A percentile compares a stretch with the other conserved stretches of the same genome.
These are phyloP conservation scores for Nomada flava DNA, from an alignment of 2,888 invertebrate genomes.

Conservation along the genomic window DNA sequence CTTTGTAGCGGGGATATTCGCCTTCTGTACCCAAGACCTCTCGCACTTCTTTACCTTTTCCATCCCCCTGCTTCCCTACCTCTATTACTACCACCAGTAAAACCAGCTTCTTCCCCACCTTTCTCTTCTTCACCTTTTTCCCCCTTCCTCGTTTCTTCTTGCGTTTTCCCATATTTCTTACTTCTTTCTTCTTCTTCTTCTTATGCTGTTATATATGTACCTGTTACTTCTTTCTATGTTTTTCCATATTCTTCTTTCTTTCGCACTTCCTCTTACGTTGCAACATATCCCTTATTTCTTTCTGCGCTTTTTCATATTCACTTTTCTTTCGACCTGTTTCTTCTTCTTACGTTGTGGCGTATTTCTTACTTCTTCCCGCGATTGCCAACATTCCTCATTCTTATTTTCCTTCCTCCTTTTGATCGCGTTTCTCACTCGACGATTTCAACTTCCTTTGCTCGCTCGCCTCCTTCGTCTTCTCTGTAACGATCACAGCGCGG, in stretches of 20 bases:
- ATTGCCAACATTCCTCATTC: background rate
- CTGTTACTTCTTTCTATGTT: too few species aligned
- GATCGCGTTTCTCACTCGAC: conserved; percentile 5
- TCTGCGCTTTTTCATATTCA: conserved; percentile 9
- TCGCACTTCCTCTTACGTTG: too few species aligned
- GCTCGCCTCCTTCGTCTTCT: conserved; percentile 30
- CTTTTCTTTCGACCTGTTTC: background rate
- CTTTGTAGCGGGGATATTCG: conserved; percentile 81
- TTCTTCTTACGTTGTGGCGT: background rate
- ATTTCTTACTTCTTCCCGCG: background rate
- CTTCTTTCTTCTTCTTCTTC: background rate
- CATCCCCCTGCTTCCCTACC: conserved; percentile 15
- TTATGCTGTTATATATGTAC: too few species aligned
- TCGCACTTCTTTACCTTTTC: conserved; percentile 78
- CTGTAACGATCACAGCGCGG: conserved; percentile 46
- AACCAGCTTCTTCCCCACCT: conserved; percentile 22
- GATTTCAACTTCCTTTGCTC: conserved; percentile 38
- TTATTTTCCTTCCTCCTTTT: background rate
- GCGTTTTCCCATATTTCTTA: background rate
- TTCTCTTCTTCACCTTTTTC: conserved; percentile 25
- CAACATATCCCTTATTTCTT: conserved; percentile 13
- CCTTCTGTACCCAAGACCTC: conserved; percentile 78
- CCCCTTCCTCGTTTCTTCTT: background rate
- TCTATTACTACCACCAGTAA: conserved; percentile 51
- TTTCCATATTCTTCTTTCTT: too few species aligned